Evolutionary conservation across 2,797 vertebrate genomes (phyloP).

Genomic region (Kryptolebias ocellatus): DNA sequence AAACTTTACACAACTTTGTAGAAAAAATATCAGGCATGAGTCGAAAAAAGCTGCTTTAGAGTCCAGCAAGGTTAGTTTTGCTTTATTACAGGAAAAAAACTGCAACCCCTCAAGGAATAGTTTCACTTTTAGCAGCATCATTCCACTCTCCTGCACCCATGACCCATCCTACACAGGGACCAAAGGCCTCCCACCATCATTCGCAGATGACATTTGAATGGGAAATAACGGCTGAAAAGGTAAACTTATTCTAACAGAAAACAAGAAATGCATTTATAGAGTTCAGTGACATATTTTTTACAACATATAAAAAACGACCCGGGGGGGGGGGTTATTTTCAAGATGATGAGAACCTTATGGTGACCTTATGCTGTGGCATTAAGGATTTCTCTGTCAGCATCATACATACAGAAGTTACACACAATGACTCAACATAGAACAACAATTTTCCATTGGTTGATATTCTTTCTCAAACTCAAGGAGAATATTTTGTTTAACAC

Average conservation of each 20-base stretch:
- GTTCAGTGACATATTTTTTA: constrained; percentile 20
- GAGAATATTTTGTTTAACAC: no score
- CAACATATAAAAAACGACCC: background rate
- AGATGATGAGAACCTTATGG: constrained; percentile 25
- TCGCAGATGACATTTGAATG: constrained; percentile 61
- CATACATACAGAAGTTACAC: constrained; percentile 3
- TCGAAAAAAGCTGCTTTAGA: constrained; percentile 56
- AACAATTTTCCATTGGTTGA: constrained; percentile 34
- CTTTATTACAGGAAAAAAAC: constrained; percentile 68
- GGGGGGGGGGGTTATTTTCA: constrained; percentile 38
- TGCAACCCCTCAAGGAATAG: constrained; percentile 68
- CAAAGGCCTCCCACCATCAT: constrained; percentile 11
- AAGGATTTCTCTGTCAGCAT: constrained; percentile 44
- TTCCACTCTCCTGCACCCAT: constrained; percentile 21
- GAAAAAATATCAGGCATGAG: constrained; percentile 60
- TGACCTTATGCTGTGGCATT: constrained; percentile 44
- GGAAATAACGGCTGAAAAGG: constrained; percentile 60
- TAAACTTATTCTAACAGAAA: constrained; percentile 37
- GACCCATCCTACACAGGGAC: constrained; percentile 39
- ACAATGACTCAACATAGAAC: constrained; percentile 22
- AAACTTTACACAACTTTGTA: constrained; percentile 71
- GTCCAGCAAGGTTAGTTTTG: constrained; percentile 47
- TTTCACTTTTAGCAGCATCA: constrained; percentile 49
- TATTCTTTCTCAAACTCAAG: background rate
- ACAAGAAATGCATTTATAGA: constrained; percentile 26